Percentiles rank a stretch among this genome's conserved stretches.
phyloP scores from a whole-genome alignment of 2,797 vertebrate species.

The Chanos chanos region DNA sequence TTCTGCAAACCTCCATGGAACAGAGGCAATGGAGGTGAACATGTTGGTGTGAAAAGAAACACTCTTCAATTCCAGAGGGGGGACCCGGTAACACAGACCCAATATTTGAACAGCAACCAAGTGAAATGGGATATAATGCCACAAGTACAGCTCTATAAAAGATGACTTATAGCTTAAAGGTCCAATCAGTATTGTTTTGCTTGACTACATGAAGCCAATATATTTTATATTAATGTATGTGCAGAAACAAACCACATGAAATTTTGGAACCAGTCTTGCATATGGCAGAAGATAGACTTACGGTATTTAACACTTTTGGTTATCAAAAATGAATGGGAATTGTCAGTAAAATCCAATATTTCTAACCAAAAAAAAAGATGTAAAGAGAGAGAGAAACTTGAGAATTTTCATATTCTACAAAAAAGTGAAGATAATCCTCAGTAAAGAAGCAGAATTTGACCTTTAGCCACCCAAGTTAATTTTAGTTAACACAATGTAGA shows the following conservation, averaged over 20 bases:
- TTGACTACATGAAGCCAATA: too few relatives aligned
- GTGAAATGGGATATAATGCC: constrained; percentile 50
- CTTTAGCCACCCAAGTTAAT: constrained; percentile 29
- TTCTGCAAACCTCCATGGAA: constrained; percentile 58
- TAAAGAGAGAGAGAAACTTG: neutral
- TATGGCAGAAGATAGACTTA: too few relatives aligned
- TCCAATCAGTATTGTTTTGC: too few relatives aligned
- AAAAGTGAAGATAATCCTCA: neutral
- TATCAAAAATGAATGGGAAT: too few relatives aligned
- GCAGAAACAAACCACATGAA: too few relatives aligned
- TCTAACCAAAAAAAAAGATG: neutral
- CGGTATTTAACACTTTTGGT: too few relatives aligned
- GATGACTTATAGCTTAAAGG: too few relatives aligned
- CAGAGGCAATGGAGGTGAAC: constrained; percentile 62
- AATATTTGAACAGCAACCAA: constrained; percentile 58
- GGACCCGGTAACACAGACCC: constrained; percentile 53
- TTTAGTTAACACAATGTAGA: constrained; percentile 50
- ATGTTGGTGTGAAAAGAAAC: constrained; percentile 70
- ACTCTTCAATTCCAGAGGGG: constrained; percentile 63
- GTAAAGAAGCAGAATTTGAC: constrained; percentile 24
- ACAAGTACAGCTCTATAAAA: too few relatives aligned
- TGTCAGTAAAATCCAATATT: too few relatives aligned
- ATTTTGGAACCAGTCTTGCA: too few relatives aligned
- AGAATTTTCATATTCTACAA: neutral
- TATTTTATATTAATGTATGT: too few relatives aligned